phyloP scores from a whole-genome alignment of 2,888 invertebrate species.

The Geotrupes spiniger region DNA sequence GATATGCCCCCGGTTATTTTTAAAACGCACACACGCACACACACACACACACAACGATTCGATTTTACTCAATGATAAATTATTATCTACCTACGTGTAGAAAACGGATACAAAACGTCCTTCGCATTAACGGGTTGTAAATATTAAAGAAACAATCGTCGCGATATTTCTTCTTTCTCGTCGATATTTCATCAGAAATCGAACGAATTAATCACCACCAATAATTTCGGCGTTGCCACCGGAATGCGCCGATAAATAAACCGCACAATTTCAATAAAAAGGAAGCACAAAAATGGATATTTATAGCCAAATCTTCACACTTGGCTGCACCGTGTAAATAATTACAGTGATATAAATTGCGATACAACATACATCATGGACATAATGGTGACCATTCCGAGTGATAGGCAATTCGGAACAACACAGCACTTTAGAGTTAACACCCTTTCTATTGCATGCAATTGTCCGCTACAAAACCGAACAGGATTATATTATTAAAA shows the following conservation, averaged over 20 bases:
- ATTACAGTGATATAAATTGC: slow-evolving; percentile 20
- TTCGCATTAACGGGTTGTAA: too few relatives aligned
- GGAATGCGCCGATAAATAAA: slow-evolving; percentile 29
- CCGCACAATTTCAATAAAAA: slow-evolving; percentile 33
- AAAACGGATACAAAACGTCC: too few relatives aligned
- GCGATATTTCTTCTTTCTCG: too few relatives aligned
- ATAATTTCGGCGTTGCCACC: slow-evolving; percentile 13
- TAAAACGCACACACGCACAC: too few relatives aligned
- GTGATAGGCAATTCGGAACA: slow-evolving; percentile 32
- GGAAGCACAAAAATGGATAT: slow-evolving; percentile 42
- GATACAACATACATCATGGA: slow-evolving; percentile 26
- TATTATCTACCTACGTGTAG: too few relatives aligned
- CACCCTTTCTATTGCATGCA: slow-evolving; percentile 32
- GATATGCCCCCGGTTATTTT: too few relatives aligned
- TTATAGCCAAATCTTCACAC: slow-evolving; percentile 39
- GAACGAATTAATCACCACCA: too few relatives aligned
- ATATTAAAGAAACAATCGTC: too few relatives aligned
- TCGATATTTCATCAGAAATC: too few relatives aligned
- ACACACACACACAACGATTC: too few relatives aligned
- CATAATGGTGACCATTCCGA: slow-evolving; percentile 32
- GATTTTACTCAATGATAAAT: too few relatives aligned
- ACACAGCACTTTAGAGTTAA: slow-evolving; percentile 31
- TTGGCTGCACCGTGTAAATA: slow-evolving; percentile 32
- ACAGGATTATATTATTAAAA: slow-evolving; percentile 24
- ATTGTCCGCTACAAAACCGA: slow-evolving; percentile 23